phyloP scores from a whole-genome alignment of 2,797 vertebrate species.

The Smutsia temminckii region DNA sequence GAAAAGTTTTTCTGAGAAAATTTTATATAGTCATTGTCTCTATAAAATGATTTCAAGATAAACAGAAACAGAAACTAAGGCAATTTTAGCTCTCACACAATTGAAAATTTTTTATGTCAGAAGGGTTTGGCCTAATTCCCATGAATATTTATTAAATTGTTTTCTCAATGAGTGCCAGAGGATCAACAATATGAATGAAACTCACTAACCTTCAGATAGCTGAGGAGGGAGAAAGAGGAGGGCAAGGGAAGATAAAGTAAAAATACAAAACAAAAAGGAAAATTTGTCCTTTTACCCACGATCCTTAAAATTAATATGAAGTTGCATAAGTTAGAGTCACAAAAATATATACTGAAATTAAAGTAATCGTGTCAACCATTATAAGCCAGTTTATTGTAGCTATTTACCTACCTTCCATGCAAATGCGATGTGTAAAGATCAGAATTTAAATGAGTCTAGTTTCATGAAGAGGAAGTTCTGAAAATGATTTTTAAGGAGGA shows the following conservation, averaged over 20 bases:
- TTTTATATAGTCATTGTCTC: background rate
- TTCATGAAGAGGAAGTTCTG: background rate
- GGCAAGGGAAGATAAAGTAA: background rate
- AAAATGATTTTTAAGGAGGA: background rate
- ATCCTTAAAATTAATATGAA: background rate
- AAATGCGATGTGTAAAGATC: background rate
- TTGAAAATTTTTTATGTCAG: constrained; percentile 38
- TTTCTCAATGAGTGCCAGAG: constrained; percentile 8
- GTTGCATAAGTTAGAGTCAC: background rate
- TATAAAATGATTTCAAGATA: background rate
- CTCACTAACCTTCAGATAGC: background rate
- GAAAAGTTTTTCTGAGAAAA: background rate
- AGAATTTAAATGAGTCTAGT: background rate
- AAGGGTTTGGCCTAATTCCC: background rate
- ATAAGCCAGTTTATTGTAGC: background rate
- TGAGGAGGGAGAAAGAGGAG: too few relatives aligned
- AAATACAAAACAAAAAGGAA: background rate
- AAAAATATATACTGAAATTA: background rate
- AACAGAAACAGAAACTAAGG: background rate
- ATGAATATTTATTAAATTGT: background rate
- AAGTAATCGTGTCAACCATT: background rate
- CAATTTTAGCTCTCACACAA: background rate
- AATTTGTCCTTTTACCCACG: background rate
- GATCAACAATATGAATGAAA: background rate
- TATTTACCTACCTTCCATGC: background rate